Percentiles rank a stretch among this genome's conserved stretches.
These are phyloP conservation scores for Cephus rjabovi DNA, from an alignment of 2,888 invertebrate species.

Conservation along the genomic window DNA sequence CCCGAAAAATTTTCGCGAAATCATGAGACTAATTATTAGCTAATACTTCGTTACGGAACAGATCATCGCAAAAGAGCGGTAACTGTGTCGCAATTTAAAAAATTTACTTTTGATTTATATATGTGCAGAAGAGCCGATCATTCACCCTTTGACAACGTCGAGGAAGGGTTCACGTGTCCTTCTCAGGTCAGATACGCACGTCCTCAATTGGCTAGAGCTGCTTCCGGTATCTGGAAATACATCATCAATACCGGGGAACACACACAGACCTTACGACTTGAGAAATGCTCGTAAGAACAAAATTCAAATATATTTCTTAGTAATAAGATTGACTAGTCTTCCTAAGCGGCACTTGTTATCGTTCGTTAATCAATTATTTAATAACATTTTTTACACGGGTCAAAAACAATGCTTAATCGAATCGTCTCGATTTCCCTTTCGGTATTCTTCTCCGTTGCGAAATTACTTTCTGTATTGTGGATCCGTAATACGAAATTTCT, in stretches of 20 bases:
- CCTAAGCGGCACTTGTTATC: no score
- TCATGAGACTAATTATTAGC: neutral
- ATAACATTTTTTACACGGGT: no score
- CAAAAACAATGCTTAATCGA: neutral
- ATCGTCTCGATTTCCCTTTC: neutral
- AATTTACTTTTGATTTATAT: constrained; percentile 7
- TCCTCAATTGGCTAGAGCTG: constrained; percentile 83
- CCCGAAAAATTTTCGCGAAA: neutral
- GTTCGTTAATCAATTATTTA: no score
- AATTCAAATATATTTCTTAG: neutral
- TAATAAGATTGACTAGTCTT: no score
- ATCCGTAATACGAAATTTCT: neutral
- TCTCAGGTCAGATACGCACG: constrained; percentile 83
- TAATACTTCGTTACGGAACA: neutral
- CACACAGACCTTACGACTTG: constrained; percentile 83
- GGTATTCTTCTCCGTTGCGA: neutral
- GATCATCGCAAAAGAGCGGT: neutral
- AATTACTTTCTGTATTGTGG: neutral
- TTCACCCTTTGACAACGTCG: constrained; percentile 69
- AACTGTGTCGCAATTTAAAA: neutral
- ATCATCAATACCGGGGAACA: constrained; percentile 88
- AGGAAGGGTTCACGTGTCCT: constrained; percentile 83
- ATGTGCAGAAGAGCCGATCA: constrained; percentile 73
- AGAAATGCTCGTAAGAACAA: constrained; percentile 80
- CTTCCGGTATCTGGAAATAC: constrained; percentile 86